Conservation (phyloP, 2,888 invertebrate species). For the Chromoteleia sp. region DNA sequence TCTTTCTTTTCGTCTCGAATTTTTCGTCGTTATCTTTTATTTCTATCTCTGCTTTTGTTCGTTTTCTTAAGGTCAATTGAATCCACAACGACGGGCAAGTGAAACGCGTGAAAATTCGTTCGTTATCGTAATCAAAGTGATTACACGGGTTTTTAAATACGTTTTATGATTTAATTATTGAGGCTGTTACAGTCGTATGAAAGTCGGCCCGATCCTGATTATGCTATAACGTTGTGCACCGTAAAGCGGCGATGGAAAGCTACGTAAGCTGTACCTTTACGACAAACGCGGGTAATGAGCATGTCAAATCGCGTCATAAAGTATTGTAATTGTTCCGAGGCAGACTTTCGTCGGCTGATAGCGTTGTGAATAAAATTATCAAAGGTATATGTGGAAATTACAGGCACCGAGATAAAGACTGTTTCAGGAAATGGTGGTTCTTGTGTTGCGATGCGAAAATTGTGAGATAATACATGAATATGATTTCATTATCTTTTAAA, state of each 20-base stretch:
- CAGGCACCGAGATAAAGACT: background rate
- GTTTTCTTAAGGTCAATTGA: background rate
- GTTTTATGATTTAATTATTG: conserved; percentile 33
- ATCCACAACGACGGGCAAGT: background rate
- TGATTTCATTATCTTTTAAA: conserved; percentile 4
- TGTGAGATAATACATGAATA: conserved; percentile 12
- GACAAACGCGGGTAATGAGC: conserved; percentile 50
- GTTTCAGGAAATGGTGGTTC: background rate
- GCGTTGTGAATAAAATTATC: conserved; percentile 42
- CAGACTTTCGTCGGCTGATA: conserved; percentile 24
- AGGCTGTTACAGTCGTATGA: conserved; percentile 7
- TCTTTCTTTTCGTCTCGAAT: no score
- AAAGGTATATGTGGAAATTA: background rate
- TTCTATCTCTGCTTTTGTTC: no score
- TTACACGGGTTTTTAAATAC: conserved; percentile 27
- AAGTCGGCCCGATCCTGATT: conserved; percentile 12
- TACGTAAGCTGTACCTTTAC: conserved; percentile 23
- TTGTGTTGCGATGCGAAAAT: conserved; percentile 15
- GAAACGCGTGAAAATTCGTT: conserved; percentile 16
- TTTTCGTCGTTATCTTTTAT: background rate
- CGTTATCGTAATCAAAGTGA: conserved; percentile 23
- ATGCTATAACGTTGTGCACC: conserved; percentile 12
- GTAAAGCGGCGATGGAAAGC: conserved; percentile 44
- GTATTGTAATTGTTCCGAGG: conserved; percentile 42
- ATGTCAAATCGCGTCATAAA: conserved; percentile 50